Evolutionary conservation across 2,797 vertebrate genomes (phyloP), one percentile per base, ranked within the genome.

Genomic region (Dendrocincla tyrannina): DNA sequence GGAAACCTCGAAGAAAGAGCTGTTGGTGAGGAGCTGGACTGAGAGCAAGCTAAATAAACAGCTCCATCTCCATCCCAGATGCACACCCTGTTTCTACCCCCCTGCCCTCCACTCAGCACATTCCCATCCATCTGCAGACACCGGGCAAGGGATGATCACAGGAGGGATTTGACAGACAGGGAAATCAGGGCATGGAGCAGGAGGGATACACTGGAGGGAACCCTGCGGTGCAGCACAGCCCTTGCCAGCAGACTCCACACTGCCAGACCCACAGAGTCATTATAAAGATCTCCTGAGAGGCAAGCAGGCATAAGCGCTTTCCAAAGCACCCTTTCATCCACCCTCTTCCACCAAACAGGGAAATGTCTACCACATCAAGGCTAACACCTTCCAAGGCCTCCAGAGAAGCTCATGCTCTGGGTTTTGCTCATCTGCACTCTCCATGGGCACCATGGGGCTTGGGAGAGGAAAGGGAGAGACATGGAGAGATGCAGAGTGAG

Each of bases 401-500:
- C 12, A 30, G 50, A 76, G 39, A 44, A 66, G 30, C 41, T 76
- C 78, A 37, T 0, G 5, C 20, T 46, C 47, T 17, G 46, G 16
- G 28, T 7, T 63, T 87, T 53, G 47, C 44, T 78, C 68, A 18
- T 73, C 55, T 55, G 33, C 10, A 6, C 47, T 50, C 66, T 22
- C 44, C n/a, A 25, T 0, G 13, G 67, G 52, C 30, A 81, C 19
- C 42, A 1, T 16, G 23, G 33, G 46, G 18, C 50, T 20, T 28
- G 30, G 17, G n/a, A 44, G 16, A 67, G 62, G 46, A 33, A 63
- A 50, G 80, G 16, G 17, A 23, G 20, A 44, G 50, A 39, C 32
- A 49, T 1, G 35, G 20, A 59, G 41, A 67, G 63, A 41, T 0
- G 4, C 50, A 58, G 73, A 0, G 1, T 1, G 7, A 56, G 32